Percentiles rank a stretch among this genome's conserved stretches.
Evolutionary conservation across 2,113 vertebrate genomes (phyloP).

Genomic region (Pipra filicauda): DNA sequence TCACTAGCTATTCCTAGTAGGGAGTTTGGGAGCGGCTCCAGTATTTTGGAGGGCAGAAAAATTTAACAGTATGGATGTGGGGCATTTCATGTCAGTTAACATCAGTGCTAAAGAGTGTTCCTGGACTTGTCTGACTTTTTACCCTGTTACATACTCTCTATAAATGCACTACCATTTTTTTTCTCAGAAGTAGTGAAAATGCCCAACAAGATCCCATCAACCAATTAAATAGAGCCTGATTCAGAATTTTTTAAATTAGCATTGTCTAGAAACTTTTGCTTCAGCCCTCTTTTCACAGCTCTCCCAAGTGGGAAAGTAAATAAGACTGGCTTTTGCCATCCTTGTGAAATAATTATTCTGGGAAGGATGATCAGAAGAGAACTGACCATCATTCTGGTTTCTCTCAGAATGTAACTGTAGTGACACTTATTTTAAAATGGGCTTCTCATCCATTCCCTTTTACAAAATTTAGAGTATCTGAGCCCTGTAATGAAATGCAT

Average conservation of each 20-base stretch:
- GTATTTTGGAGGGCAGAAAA: background rate
- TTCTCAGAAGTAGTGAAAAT: background rate
- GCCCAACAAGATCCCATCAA: background rate
- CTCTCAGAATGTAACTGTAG: background rate
- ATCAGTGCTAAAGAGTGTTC: background rate
- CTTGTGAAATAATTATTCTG: constrained; percentile 17
- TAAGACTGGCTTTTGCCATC: constrained; percentile 7
- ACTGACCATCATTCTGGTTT: constrained; percentile 3
- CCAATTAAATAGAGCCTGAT: background rate
- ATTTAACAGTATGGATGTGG: background rate
- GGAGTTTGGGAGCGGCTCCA: background rate
- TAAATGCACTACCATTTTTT: background rate
- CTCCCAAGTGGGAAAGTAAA: constrained; percentile 27
- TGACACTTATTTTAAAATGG: background rate
- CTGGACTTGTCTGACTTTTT: background rate
- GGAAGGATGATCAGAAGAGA: constrained; percentile 4
- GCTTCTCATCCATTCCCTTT: background rate
- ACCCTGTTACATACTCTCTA: background rate
- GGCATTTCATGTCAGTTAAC: background rate
- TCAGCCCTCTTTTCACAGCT: constrained; percentile 28
- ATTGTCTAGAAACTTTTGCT: constrained; percentile 26
- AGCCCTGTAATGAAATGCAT: background rate
- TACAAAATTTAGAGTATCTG: background rate
- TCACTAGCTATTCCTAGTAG: background rate
- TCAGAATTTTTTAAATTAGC: constrained; percentile 52